phyloP scores from a whole-genome alignment of 2,113 vertebrate genomes.

The Rhizomys pruinosus region DNA sequence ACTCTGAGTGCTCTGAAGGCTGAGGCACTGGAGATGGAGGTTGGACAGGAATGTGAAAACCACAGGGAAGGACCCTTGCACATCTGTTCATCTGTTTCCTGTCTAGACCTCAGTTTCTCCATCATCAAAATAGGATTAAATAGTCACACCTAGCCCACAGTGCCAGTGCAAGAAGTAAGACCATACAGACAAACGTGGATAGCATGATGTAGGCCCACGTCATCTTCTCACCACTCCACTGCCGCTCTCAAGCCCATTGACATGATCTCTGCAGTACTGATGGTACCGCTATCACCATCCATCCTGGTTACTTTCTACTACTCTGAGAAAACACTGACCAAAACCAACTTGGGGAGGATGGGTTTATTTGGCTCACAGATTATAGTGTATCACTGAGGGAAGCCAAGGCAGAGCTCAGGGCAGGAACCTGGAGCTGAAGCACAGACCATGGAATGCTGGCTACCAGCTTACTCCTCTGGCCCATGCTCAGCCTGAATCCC shows the following conservation, averaged over 20 bases:
- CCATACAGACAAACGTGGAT: rapidly evolving
- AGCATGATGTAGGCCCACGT: neutral
- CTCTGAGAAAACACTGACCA: too few relatives aligned
- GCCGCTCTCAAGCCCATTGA: neutral
- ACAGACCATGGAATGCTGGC: too few relatives aligned
- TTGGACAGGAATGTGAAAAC: neutral
- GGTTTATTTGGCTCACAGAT: too few relatives aligned
- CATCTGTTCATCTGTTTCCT: neutral
- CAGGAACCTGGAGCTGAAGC: too few relatives aligned
- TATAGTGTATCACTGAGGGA: too few relatives aligned
- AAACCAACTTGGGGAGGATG: too few relatives aligned
- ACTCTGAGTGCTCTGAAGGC: neutral
- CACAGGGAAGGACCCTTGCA: neutral
- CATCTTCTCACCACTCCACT: neutral
- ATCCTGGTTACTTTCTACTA: too few relatives aligned
- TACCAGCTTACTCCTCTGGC: too few relatives aligned
- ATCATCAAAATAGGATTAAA: neutral
- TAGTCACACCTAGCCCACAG: neutral
- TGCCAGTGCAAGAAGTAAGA: rapidly evolving
- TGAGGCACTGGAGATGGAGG: neutral
- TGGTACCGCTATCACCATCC: too few relatives aligned
- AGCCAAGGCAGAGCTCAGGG: too few relatives aligned
- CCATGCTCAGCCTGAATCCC: too few relatives aligned
- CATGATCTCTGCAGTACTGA: neutral
- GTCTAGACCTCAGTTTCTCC: neutral